Evolutionary conservation across 2,888 invertebrate species (phyloP), one percentile per base, ranked within the genome.

Genomic region (Baronia brevicornis): DNA sequence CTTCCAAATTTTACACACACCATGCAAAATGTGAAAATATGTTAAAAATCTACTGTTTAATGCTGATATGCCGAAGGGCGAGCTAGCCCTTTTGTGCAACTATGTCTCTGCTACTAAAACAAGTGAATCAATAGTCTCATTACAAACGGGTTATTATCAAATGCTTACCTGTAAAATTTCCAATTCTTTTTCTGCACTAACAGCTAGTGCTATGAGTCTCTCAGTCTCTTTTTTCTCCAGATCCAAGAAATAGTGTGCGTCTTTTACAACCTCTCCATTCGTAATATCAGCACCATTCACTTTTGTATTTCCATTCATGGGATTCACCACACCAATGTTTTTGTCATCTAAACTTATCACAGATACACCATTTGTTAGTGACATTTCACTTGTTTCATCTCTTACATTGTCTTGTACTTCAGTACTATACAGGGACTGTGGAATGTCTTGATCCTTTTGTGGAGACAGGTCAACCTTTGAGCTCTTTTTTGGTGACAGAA

Each of bases 241-340:
- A 53, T 87, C 87, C 46, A 94, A 69, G 73, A 94, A 96, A 68
- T 93, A 91, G 64, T 92, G 88, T 10, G 91, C 95, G 68, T 93
- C 90, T 52, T 89, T 91, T 39, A 86, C 86, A 40, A 62, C 78
- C 12, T 72, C 75, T 24, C 47, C 47, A 42, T 54, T 51, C 36
- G 55, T 49, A 35, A 55, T 51, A 11, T 39, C 45, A 22, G 43
- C 51, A 52, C 66, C 58, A 33, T 61, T 65, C 35, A 41, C 40
- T 9, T 24, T 40, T 34, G 20, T 46, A 26, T 24, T 26, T 21
- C 43, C 46, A 22, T 49, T 51, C 21, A 63, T 56, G 48, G 55
- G 56, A 44, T 44, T 52, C 34, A 48, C 51, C 27, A 56, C 53
- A 13, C 53, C 44, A 43, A 60, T 57, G 39, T 56, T 47, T 35